Conservation (phyloP, 2,797 vertebrate species). For the Hippoglossus hippoglossus region DNA sequence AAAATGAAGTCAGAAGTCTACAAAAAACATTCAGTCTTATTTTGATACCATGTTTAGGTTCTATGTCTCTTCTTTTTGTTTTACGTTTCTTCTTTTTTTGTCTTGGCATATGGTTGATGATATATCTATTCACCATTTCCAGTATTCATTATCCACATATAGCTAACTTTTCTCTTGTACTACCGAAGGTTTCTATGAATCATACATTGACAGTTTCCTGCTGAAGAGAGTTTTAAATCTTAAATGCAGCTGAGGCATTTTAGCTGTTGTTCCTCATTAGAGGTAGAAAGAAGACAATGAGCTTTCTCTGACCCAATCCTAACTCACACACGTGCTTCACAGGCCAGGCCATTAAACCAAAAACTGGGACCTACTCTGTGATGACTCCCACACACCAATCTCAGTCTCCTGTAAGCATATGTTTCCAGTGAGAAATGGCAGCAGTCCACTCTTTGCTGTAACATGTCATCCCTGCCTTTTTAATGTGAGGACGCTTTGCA, state of each 20-base stretch:
- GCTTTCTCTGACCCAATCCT: slow-evolving; percentile 14
- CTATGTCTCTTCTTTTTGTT: too few species aligned
- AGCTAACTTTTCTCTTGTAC: too few species aligned
- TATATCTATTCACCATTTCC: too few species aligned
- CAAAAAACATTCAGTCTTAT: too few species aligned
- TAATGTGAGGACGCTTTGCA: slow-evolving; percentile 32
- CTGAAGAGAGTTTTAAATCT: not conserved
- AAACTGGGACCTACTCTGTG: slow-evolving; percentile 29
- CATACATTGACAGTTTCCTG: not conserved
- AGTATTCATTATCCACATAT: too few species aligned
- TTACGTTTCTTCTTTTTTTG: too few species aligned
- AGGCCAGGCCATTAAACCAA: slow-evolving; percentile 55
- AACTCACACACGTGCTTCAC: slow-evolving; percentile 38
- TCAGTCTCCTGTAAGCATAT: slow-evolving; percentile 52
- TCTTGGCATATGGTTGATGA: too few species aligned
- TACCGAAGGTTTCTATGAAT: not conserved
- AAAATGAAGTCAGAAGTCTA: too few species aligned
- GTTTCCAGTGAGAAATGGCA: slow-evolving; percentile 60
- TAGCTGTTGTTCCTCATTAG: not conserved
- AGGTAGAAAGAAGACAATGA: slow-evolving; percentile 7
- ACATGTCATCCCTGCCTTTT: slow-evolving; percentile 40
- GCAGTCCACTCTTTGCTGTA: slow-evolving; percentile 5
- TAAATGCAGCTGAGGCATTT: not conserved
- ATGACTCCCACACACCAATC: slow-evolving; percentile 43
- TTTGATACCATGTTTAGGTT: too few species aligned